Evolutionary conservation across 2,113 vertebrate genomes (phyloP).

Genomic region (Erythrolamprus reginae): DNA sequence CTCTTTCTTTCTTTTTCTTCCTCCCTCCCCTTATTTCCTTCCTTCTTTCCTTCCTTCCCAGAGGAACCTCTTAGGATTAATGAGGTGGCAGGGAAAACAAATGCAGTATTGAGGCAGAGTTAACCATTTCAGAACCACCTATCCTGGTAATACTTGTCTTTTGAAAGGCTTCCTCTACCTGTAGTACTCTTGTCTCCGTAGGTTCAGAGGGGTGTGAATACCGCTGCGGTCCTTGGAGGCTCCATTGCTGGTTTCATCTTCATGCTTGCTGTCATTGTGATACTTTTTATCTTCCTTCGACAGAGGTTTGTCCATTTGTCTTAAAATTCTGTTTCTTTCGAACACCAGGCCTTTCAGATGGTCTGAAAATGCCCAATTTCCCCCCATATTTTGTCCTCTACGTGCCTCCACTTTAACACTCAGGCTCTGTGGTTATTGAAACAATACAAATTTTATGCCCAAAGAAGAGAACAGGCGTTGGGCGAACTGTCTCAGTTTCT

Average conservation of each 20-base stretch:
- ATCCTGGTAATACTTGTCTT: neutral
- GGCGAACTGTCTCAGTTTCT: neutral
- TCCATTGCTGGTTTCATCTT: constrained; percentile 50
- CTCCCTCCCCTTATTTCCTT: too few relatives aligned
- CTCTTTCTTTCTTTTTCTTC: too few relatives aligned
- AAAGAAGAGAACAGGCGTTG: neutral
- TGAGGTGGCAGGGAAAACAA: neutral
- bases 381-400: neutral
- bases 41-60: too few relatives aligned
- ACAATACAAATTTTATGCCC: neutral
- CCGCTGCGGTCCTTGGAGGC: constrained; percentile 66
- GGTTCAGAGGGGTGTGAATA: constrained; percentile 56
- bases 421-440: neutral
- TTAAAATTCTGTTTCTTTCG: neutral
- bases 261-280: constrained; percentile 67
- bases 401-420: neutral
- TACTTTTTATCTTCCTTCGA: constrained; percentile 68
- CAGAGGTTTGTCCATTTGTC: constrained; percentile 66
- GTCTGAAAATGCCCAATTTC: too few relatives aligned
- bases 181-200: neutral
- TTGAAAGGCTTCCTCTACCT: neutral
- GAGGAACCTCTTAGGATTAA: too few relatives aligned
- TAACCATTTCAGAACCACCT: too few relatives aligned
- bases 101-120: neutral
- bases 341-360: too few relatives aligned